Evolutionary conservation across 2,113 vertebrate genomes (phyloP).

Genomic region (Parus major): DNA sequence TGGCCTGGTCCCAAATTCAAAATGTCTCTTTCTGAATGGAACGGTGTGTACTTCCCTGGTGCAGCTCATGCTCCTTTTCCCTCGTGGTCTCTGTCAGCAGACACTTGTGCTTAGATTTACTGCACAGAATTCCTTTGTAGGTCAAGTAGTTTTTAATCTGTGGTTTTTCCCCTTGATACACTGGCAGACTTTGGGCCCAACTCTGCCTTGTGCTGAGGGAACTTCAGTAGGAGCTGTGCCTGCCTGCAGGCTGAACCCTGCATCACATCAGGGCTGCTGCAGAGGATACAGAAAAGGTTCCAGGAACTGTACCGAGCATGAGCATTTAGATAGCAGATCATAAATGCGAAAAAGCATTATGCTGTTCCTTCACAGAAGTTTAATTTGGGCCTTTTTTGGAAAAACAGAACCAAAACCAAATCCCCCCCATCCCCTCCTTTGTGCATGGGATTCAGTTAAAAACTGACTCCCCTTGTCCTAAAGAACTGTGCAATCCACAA

Average conservation of each 20-base stretch:
- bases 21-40: background rate
- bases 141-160: background rate
- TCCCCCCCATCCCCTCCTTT: accelerated
- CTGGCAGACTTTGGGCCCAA: background rate
- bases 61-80: background rate
- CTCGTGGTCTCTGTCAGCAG: background rate
- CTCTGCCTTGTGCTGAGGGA: background rate
- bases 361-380: background rate
- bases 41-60: background rate
- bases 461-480: background rate
- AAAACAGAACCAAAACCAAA: background rate
- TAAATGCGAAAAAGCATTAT: background rate
- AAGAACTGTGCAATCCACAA: background rate
- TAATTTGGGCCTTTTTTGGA: background rate
- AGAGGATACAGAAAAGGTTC: background rate
- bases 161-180: background rate
- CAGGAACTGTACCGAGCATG: background rate
- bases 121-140: background rate
- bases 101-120: background rate
- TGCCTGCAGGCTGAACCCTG: background rate
- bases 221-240: background rate
- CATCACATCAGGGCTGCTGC: background rate
- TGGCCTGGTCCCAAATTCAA: background rate
- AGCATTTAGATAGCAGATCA: background rate
- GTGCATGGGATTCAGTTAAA: background rate